phyloP scores from a whole-genome alignment of 2,888 invertebrate genomes.

The Phyto melanocephala region DNA sequence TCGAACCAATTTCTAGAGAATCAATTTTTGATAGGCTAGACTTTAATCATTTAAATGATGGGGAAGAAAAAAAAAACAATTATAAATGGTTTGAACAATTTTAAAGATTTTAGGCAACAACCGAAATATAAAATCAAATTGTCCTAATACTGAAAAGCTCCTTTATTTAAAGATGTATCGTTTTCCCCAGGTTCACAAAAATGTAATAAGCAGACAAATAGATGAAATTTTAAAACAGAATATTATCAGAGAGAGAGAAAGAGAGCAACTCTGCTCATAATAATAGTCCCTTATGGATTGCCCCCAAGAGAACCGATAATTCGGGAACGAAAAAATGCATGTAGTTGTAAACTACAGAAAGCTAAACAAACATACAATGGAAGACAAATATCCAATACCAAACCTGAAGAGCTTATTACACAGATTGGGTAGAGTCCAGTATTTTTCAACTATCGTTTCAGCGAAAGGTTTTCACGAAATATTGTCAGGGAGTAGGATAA shows the following conservation, averaged over 20 bases:
- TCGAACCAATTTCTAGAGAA: not conserved
- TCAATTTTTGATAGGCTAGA: conserved; percentile 11
- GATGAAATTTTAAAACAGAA: not conserved
- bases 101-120: conserved; percentile 40
- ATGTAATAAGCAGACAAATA: conserved; percentile 21
- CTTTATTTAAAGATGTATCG: conserved; percentile 26
- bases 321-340: not conserved
- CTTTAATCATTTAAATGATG: conserved; percentile 3
- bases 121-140: conserved; percentile 48
- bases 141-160: not conserved
- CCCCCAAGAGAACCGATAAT: no score
- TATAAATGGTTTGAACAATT: no score
- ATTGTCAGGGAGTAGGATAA: not conserved
- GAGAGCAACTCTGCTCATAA: not conserved
- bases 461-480: not conserved
- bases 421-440: not conserved
- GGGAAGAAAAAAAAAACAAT: no score
- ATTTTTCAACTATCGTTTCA: not conserved
- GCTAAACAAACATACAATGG: not conserved
- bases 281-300: no score
- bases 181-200: conserved; percentile 40
- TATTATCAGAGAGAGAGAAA: not conserved
- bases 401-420: not conserved
- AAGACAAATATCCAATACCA: not conserved
- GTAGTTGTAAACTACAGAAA: no score